Conservation (phyloP, 2,113 vertebrate genomes). For the Cinclus mexicanus region DNA sequence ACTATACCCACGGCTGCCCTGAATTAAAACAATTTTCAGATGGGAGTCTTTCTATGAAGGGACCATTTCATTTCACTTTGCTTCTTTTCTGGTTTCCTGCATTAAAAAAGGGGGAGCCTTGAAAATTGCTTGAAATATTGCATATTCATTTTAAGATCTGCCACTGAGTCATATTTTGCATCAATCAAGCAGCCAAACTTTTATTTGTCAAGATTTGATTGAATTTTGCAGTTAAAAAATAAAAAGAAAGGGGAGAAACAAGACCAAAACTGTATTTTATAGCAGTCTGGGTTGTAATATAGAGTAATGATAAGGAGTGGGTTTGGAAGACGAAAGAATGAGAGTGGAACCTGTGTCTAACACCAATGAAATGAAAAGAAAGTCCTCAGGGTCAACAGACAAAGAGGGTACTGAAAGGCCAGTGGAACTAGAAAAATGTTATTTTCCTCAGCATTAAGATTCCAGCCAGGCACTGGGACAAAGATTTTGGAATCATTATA, state of each 20-base stretch:
- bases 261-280: neutral
- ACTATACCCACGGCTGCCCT: conserved; percentile 46
- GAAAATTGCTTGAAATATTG: conserved; percentile 63
- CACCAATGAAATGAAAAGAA: neutral
- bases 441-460: neutral
- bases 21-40: conserved; percentile 70
- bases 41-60: conserved; percentile 62
- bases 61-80: conserved; percentile 58
- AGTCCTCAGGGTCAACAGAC: neutral
- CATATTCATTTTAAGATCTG: conserved; percentile 48
- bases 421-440: neutral
- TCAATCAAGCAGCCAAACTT: conserved; percentile 36
- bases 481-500: neutral
- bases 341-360: conserved; percentile 24
- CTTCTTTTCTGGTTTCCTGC: conserved; percentile 55
- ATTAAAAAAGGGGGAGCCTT: neutral
- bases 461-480: neutral
- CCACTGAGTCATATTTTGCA: conserved; percentile 51
- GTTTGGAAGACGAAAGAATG: conserved; percentile 51
- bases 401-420: neutral
- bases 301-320: conserved; percentile 1
- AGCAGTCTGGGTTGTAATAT: conserved; percentile 23
- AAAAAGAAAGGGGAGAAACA: conserved; percentile 18
- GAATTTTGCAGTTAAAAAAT: conserved; percentile 41
- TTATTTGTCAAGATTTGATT: conserved; percentile 54